A percentile compares a stretch with the other conserved stretches of the same genome.
These are phyloP conservation scores for Hipparchia semele DNA, from an alignment of 2,888 invertebrate species.

Conservation along the genomic window DNA sequence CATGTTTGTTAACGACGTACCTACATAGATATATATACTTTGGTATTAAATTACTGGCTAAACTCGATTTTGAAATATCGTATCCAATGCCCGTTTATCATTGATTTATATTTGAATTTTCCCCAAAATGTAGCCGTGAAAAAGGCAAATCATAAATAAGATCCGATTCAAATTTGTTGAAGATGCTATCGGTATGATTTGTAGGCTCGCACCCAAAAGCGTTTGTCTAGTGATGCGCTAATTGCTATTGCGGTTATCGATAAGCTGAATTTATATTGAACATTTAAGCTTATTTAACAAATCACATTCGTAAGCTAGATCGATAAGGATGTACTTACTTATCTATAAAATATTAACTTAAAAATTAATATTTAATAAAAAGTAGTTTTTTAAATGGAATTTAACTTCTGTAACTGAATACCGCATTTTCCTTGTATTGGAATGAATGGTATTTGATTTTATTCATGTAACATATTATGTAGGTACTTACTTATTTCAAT, in stretches of 20 bases:
- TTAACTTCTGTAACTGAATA: no score
- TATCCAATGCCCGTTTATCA: conserved; percentile 76
- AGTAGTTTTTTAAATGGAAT: no score
- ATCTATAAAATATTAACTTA: conserved; percentile 20
- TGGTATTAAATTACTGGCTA: conserved; percentile 15
- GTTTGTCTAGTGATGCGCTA: conserved; percentile 80
- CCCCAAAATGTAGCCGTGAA: conserved; percentile 81
- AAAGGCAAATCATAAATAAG: conserved; percentile 84
- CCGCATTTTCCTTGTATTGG: no score
- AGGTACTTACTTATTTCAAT: not conserved
- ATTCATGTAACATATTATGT: no score
- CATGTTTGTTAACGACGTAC: no score
- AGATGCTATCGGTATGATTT: conserved; percentile 83
- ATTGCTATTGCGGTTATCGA: conserved; percentile 66
- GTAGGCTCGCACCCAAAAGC: conserved; percentile 80
- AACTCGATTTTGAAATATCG: conserved; percentile 65
- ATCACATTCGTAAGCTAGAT: conserved; percentile 29
- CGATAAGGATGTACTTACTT: conserved; percentile 8
- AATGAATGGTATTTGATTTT: no score
- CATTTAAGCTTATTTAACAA: conserved; percentile 38
- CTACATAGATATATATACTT: no score
- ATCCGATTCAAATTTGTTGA: conserved; percentile 84
- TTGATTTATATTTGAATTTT: conserved; percentile 79
- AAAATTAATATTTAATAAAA: not conserved
- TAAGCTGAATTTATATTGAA: conserved; percentile 39